phyloP scores from a whole-genome alignment of 2,113 vertebrate genomes.

The Struthio camelus region DNA sequence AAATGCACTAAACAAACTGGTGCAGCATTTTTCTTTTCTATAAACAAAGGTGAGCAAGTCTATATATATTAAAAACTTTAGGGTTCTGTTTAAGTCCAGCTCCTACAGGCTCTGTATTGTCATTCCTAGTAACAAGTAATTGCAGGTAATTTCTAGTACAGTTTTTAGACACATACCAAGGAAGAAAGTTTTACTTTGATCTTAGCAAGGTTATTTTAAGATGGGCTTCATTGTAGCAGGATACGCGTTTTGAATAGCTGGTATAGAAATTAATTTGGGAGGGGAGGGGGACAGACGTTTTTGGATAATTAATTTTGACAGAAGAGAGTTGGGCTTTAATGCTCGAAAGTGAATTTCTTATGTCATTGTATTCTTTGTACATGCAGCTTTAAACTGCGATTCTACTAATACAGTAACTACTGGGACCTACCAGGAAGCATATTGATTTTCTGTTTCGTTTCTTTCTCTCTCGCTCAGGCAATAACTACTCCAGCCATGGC shows the following conservation, averaged over 20 bases:
- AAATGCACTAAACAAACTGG: not conserved
- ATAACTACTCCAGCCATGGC: slow-evolving; percentile 99
- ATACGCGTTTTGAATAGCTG: not conserved
- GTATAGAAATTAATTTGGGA: no score
- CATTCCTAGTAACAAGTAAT: not conserved
- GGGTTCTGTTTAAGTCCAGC: not conserved
- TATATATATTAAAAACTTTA: not conserved
- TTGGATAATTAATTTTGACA: not conserved
- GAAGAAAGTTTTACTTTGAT: not conserved
- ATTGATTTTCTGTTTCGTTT: slow-evolving; percentile 1
- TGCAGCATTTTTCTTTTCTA: not conserved
- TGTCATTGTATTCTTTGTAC: not conserved
- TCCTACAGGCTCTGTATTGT: not conserved
- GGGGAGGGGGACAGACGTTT: no score
- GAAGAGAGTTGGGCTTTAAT: not conserved
- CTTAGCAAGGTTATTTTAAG: not conserved
- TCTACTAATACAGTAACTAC: not conserved
- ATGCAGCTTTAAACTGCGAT: not conserved
- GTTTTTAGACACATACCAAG: not conserved
- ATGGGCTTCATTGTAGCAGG: not conserved
- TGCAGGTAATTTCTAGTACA: not conserved
- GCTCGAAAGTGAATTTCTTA: not conserved
- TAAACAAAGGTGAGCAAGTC: not conserved
- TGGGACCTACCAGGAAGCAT: not conserved
- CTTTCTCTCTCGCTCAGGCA: slow-evolving; percentile 79